Percentiles rank a stretch among this genome's conserved stretches.
phyloP scores from a whole-genome alignment of 2,888 invertebrate species.

The Macroteleia sp. region DNA sequence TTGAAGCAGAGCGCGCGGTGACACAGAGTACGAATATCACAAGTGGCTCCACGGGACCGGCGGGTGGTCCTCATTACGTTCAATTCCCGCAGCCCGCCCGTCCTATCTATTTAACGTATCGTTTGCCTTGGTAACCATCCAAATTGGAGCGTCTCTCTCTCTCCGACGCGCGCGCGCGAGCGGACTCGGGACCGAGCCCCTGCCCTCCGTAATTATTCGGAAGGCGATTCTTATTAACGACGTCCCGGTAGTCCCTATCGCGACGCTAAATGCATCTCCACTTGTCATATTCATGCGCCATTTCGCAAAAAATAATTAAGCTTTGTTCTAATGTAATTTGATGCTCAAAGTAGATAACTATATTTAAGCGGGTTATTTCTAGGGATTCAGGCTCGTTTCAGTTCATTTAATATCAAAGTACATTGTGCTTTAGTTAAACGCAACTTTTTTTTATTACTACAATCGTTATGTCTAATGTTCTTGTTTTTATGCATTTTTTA shows the following conservation, averaged over 20 bases:
- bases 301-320: constrained; percentile 57
- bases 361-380: constrained; percentile 50
- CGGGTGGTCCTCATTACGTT: constrained; percentile 84
- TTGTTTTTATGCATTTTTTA: too few relatives aligned
- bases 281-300: constrained; percentile 59
- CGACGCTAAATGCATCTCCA: constrained; percentile 48
- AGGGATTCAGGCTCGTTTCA: constrained; percentile 1
- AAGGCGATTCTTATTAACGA: constrained; percentile 76
- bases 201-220: constrained; percentile 75
- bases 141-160: constrained; percentile 81
- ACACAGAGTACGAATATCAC: constrained; percentile 72
- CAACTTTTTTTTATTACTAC: not conserved
- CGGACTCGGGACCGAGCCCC: too few relatives aligned
- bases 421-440: not conserved
- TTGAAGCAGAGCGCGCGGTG: constrained; percentile 62
- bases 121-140: constrained; percentile 84
- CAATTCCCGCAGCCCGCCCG: constrained; percentile 76
- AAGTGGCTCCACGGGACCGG: constrained; percentile 74
- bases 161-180: too few relatives aligned
- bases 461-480: too few relatives aligned
- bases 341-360: constrained; percentile 49
- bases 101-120: constrained; percentile 84
- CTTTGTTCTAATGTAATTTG: constrained; percentile 49
- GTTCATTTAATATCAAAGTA: constrained; percentile 27
- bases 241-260: constrained; percentile 57